Conservation (phyloP, 2,797 vertebrate species). For the Helicolenus hilgendorfi region DNA sequence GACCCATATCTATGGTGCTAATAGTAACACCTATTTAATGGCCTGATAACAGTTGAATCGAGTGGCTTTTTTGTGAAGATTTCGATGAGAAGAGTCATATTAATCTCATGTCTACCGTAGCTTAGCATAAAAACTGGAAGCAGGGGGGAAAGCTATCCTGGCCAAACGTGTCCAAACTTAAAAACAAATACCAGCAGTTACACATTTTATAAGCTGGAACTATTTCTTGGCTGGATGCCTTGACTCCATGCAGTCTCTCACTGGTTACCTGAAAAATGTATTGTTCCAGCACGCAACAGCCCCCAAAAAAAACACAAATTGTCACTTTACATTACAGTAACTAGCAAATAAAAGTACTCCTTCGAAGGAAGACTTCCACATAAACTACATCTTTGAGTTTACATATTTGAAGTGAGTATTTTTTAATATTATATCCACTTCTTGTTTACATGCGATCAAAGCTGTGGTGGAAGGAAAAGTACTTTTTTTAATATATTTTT, state of each 20-base stretch:
- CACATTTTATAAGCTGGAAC: neutral
- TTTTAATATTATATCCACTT: neutral
- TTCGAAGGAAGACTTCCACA: neutral
- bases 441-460: neutral
- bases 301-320: neutral
- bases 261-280: neutral
- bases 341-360: neutral
- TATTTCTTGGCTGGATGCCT: neutral
- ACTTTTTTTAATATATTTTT: neutral
- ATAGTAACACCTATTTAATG: no score
- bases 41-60: no score
- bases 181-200: no score
- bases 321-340: neutral
- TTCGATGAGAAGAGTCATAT: no score
- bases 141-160: no score
- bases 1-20: no score
- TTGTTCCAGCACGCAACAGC: neutral
- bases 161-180: no score
- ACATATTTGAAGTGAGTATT: neutral
- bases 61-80: no score
- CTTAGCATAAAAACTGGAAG: no score
- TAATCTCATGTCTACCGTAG: no score
- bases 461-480: neutral
- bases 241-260: neutral
- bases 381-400: neutral